A percentile compares a stretch with the other conserved stretches of the same genome.
Evolutionary conservation across 2,797 vertebrate genomes (phyloP).

Genomic region (Lepus townsendii): DNA sequence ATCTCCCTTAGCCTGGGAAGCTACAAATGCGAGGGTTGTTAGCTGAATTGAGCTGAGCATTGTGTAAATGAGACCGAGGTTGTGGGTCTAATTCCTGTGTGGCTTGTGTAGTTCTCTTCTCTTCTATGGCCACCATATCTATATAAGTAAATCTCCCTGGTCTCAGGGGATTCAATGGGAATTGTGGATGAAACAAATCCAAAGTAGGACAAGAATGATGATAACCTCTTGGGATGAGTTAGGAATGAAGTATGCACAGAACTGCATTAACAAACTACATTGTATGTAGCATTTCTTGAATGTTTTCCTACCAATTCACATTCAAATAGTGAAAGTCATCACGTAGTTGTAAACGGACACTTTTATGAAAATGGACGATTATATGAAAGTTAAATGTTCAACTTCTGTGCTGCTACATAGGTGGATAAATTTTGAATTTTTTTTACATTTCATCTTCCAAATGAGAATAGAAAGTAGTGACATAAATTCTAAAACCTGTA

Average conservation of each 20-base stretch:
- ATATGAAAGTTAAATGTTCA: conserved; percentile 31
- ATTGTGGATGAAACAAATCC: neutral
- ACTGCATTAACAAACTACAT: neutral
- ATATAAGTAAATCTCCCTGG: neutral
- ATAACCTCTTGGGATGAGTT: neutral
- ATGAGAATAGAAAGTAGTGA: conserved; percentile 27
- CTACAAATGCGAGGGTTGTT: neutral
- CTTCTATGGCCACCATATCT: neutral
- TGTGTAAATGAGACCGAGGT: conserved; percentile 51
- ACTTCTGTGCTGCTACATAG: neutral
- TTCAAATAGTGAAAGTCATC: neutral
- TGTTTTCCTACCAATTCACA: neutral
- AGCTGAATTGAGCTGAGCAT: neutral
- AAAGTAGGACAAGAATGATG: neutral
- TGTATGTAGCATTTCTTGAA: neutral
- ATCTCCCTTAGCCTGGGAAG: conserved; percentile 71
- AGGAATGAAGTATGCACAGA: neutral
- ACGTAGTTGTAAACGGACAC: neutral
- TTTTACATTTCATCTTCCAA: neutral
- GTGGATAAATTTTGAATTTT: neutral
- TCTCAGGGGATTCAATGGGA: neutral
- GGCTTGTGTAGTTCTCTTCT: conserved; percentile 30
- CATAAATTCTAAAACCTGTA: neutral
- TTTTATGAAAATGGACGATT: neutral
- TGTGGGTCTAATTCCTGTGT: neutral